These are phyloP conservation scores for Pao palembangensis DNA, from an alignment of 2,113 vertebrate genomes.

Conservation along the genomic window DNA sequence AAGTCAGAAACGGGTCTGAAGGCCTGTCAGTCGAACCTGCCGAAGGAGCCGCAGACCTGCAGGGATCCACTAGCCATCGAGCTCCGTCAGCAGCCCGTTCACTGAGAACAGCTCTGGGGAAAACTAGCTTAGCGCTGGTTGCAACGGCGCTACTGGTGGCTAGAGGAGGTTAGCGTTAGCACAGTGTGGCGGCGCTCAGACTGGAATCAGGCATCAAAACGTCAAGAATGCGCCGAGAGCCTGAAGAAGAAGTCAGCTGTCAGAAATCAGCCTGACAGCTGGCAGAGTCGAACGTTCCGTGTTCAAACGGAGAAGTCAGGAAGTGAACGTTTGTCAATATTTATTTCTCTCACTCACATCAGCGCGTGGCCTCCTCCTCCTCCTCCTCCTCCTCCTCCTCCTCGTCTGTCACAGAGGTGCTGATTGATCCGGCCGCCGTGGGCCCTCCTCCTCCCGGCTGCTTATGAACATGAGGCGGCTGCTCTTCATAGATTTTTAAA, in stretches of 20 bases:
- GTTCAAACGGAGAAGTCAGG: background rate
- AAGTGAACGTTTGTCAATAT: slow-evolving; percentile 31
- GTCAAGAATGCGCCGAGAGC: background rate
- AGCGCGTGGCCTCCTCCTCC: background rate
- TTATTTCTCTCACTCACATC: slow-evolving; percentile 34
- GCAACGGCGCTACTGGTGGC: background rate
- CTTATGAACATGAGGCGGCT: slow-evolving; percentile 75
- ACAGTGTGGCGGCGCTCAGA: no score
- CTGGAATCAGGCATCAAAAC: background rate
- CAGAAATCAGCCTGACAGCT: background rate
- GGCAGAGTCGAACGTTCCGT: slow-evolving; percentile 12
- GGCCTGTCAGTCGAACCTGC: slow-evolving; percentile 54
- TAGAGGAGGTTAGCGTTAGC: background rate
- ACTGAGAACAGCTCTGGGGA: slow-evolving; percentile 31
- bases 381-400: background rate
- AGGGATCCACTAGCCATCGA: slow-evolving; percentile 44
- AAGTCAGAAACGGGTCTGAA: slow-evolving; percentile 18
- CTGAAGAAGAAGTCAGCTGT: background rate
- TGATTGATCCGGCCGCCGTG: slow-evolving; percentile 72
- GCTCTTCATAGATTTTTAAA: slow-evolving; percentile 83
- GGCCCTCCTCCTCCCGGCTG: slow-evolving; percentile 54
- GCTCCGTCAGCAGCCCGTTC: slow-evolving; percentile 52
- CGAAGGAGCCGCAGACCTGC: slow-evolving; percentile 43
- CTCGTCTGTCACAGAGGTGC: slow-evolving; percentile 29
- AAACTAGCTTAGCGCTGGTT: background rate